These are phyloP conservation scores for Melopsittacus undulatus DNA, from an alignment of 2,797 vertebrate genomes.

Conservation along the genomic window DNA sequence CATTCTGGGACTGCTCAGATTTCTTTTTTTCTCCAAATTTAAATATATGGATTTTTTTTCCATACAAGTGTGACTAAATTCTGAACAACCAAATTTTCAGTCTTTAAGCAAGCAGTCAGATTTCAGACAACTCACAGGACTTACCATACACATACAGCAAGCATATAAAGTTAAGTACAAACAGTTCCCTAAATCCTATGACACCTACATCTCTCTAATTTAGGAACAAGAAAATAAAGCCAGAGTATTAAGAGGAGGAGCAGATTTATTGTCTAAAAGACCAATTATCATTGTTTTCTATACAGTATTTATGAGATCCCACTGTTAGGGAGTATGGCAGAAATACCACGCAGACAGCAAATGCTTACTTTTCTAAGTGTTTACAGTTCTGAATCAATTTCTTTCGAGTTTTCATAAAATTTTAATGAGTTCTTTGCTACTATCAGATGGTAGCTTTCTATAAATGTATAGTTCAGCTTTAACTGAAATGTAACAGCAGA, in stretches of 20 bases:
- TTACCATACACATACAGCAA: neutral
- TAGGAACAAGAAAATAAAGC: neutral
- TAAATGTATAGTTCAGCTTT: neutral
- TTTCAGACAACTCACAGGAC: neutral
- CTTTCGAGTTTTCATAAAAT: neutral
- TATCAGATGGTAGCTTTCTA: neutral
- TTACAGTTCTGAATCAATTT: neutral
- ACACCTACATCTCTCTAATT: neutral
- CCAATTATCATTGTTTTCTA: neutral
- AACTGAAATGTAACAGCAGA: neutral
- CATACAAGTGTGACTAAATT: neutral
- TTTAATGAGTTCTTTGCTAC: neutral
- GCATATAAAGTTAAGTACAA: neutral
- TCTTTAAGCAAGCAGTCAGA: neutral
- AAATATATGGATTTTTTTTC: neutral
- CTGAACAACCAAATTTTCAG: neutral
- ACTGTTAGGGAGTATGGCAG: neutral
- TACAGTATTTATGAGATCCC: neutral
- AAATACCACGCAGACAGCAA: neutral
- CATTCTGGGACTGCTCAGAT: neutral
- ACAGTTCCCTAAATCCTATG: neutral
- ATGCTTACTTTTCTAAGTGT: neutral
- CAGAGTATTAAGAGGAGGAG: constrained; percentile 2
- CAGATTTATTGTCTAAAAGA: constrained; percentile 1
- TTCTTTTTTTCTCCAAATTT: neutral